Percentiles rank a stretch among this genome's conserved stretches.
Evolutionary conservation across 2,797 vertebrate genomes (phyloP).

Genomic region (Cygnus olor): DNA sequence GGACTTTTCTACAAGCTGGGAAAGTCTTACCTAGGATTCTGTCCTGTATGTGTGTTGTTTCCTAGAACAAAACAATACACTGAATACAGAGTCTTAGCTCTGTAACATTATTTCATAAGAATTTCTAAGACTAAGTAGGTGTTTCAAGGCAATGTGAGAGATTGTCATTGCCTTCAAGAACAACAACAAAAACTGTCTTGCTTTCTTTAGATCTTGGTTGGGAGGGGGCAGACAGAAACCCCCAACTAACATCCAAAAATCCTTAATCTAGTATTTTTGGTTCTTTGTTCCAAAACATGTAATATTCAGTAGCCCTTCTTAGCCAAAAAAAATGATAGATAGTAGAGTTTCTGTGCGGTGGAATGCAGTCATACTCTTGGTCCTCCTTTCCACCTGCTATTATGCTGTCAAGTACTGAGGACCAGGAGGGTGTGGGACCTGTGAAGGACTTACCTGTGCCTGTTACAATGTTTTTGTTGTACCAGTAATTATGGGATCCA

Average conservation of each 20-base stretch:
- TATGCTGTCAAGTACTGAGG: background rate
- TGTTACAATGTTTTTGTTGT: background rate
- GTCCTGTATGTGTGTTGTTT: background rate
- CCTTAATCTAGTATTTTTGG: background rate
- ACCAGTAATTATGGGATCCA: background rate
- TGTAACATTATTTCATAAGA: background rate
- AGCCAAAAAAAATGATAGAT: background rate
- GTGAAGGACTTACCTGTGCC: background rate
- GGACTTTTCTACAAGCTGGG: background rate
- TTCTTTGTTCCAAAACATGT: background rate
- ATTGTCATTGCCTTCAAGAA: background rate
- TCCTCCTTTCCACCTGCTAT: background rate
- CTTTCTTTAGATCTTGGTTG: background rate
- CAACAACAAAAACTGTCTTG: background rate
- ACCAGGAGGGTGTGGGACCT: background rate
- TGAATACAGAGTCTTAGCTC: background rate
- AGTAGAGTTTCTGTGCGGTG: background rate
- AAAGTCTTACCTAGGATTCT: background rate
- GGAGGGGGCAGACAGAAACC: background rate
- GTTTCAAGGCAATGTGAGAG: background rate
- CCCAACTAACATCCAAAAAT: background rate
- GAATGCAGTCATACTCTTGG: background rate
- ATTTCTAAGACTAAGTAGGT: background rate
- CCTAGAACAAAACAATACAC: background rate
- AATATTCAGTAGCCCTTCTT: background rate